Evolutionary conservation across 2,888 invertebrate genomes (phyloP).

Genomic region (Drosophila helvetica): DNA sequence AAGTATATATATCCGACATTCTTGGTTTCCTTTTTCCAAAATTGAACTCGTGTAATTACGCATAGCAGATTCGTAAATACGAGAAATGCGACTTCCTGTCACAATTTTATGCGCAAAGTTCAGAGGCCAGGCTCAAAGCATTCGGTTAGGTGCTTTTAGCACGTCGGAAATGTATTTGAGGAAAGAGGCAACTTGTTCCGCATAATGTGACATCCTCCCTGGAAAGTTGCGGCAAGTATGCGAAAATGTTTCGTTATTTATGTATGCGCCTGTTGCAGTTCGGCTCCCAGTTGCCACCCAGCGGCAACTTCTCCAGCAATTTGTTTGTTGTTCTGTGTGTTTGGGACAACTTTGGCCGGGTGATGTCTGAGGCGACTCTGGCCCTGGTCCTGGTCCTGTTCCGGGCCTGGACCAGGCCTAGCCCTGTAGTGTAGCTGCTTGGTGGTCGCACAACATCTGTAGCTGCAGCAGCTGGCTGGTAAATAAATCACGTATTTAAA

Average conservation of each 20-base stretch:
- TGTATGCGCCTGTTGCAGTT: conserved; percentile 73
- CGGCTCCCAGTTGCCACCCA: conserved; percentile 19
- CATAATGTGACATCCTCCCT: conserved; percentile 73
- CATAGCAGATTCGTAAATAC: conserved; percentile 7
- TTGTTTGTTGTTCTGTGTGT: conserved; percentile 52
- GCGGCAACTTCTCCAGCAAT: conserved; percentile 67
- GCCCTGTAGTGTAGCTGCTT: conserved; percentile 47
- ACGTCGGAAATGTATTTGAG: conserved; percentile 37
- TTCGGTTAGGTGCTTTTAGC: conserved; percentile 30
- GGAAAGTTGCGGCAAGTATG: conserved; percentile 47
- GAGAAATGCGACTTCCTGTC: conserved; percentile 16
- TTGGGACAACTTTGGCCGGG: conserved; percentile 54
- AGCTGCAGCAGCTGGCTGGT: conserved; percentile 68
- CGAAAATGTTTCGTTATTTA: conserved; percentile 71
- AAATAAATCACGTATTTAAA: conserved; percentile 79
- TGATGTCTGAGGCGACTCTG: neutral
- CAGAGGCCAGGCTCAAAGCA: neutral
- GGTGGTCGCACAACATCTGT: conserved; percentile 41
- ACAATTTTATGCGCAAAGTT: conserved; percentile 12
- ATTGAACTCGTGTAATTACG: conserved; percentile 9
- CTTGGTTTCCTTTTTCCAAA: too few species aligned
- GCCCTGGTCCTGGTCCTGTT: too few species aligned
- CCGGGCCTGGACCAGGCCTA: conserved; percentile 28
- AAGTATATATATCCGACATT: too few species aligned
- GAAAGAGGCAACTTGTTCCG: conserved; percentile 53